Evolutionary conservation across 2,888 invertebrate genomes (phyloP), one percentile per base, ranked within the genome.

Genomic region (Buathra laborator): DNA sequence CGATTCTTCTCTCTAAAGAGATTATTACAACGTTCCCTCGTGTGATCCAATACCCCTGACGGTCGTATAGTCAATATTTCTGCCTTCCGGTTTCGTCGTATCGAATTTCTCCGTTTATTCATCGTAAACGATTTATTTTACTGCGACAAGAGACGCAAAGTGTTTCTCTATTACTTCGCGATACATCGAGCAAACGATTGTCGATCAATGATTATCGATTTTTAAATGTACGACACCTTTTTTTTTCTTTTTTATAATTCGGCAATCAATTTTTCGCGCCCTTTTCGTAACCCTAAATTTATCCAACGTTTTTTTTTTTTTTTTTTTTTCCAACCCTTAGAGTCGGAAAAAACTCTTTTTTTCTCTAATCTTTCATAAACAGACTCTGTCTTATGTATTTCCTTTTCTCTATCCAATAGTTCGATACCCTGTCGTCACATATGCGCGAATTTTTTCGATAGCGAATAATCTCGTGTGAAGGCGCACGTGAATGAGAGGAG

Each of bases 351-450:
- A 70, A 12, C 3, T 32, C 7, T 12, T 6, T 53, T 51, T 24
- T 32, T 62, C 2, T 48, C 19, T 37, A 51, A 16, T 14, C 24
- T 9, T 37, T 51, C 19, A 37, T 66, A 66, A 64, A 66, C 75
- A 19, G 53, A 66, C 51, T 64, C 37, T 3, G 37, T 51, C 51
- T 66, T 46, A 82, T 43, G 44, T 56, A 76, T 48, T 24, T 75
- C 59, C 44, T 19, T 46, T 44, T 14, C 43, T 44, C 56, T 29
- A 37, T 46, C 82, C 44, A 74, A 74, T 62, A 70, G 6, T 48
- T 48, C 43, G 14, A 64, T 71, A 83, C 74, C 77, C 82, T 83
- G 82, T 83, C 59, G 62, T 62, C 0, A 83, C 56, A 59, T 48
- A 37, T 66, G 64, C 62, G 74, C 59, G 62, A 74, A 10, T 59